A percentile compares a stretch with the other conserved stretches of the same genome.
Conservation (phyloP, 1,140 invertebrate genomes). For the Chironomus striatipennis region DNA sequence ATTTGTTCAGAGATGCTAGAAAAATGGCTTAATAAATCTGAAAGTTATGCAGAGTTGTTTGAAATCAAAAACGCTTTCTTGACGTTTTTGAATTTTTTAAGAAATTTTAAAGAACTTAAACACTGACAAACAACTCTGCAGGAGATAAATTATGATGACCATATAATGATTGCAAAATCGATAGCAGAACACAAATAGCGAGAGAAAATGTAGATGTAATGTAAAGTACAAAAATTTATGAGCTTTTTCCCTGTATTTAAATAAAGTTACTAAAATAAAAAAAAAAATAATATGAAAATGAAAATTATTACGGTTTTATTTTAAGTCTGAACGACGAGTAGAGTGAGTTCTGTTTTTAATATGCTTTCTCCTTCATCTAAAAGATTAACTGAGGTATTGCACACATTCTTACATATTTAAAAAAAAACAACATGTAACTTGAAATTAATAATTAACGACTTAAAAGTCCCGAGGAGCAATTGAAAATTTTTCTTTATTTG, state of each 20-base stretch:
- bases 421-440: not conserved
- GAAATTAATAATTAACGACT: too few relatives aligned
- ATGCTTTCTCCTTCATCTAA: not conserved
- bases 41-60: too few relatives aligned
- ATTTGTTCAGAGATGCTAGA: too few relatives aligned
- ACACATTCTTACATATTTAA: not conserved
- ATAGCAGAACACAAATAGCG: not conserved
- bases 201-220: constrained; percentile 4
- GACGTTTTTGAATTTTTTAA: too few relatives aligned
- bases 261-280: not conserved
- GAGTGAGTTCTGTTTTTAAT: not conserved
- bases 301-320: not conserved
- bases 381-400: constrained; percentile 7
- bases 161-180: constrained; percentile 9
- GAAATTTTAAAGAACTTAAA: too few relatives aligned
- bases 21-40: too few relatives aligned
- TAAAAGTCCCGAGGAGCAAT: too few relatives aligned
- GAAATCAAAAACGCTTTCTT: too few relatives aligned
- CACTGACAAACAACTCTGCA: too few relatives aligned
- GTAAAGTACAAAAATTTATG: constrained; percentile 16
- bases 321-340: not conserved
- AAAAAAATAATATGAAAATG: too few relatives aligned
- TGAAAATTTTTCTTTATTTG: too few relatives aligned
- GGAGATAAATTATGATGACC: not conserved
- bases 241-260: not conserved